A percentile compares a stretch with the other conserved stretches of the same genome.
Conservation (phyloP, 92 coral and sea anemone genomes). For the Hydrozoanthus gracilis region DNA sequence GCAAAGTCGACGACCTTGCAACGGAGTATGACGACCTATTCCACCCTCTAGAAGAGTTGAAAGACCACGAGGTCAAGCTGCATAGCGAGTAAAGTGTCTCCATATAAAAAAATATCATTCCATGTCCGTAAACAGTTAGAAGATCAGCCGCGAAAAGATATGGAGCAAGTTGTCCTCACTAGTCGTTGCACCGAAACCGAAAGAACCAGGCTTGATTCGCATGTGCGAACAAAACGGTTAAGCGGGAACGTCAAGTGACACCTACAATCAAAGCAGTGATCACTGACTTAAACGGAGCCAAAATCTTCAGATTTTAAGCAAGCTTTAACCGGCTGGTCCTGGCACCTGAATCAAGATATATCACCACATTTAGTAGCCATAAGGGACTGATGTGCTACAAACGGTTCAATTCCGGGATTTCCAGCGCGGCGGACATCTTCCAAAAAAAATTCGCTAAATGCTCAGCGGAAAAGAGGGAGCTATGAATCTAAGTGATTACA, state of each 20-base stretch:
- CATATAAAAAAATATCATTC: slow-evolving; percentile 65
- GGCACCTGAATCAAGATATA: slow-evolving; percentile 67
- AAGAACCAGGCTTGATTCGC: slow-evolving; percentile 56
- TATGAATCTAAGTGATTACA: too few species aligned
- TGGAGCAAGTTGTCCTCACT: slow-evolving; percentile 63
- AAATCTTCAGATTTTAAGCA: slow-evolving; percentile 68
- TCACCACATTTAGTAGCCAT: slow-evolving; percentile 55
- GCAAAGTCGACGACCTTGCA: slow-evolving; percentile 8
- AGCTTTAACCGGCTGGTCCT: too few species aligned
- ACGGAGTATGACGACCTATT: slow-evolving; percentile 64
- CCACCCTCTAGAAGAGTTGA: slow-evolving; percentile 61
- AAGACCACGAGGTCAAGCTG: slow-evolving; percentile 47
- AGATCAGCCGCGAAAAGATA: slow-evolving; percentile 56
- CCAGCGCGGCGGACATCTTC: slow-evolving; percentile 61
- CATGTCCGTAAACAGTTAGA: slow-evolving; percentile 65
- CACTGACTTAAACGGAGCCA: slow-evolving; percentile 62
- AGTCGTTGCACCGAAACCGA: slow-evolving; percentile 71
- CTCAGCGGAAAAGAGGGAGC: too few species aligned
- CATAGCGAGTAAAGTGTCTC: slow-evolving; percentile 56
- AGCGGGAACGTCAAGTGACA: slow-evolving; percentile 69
- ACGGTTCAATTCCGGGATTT: slow-evolving; percentile 47
- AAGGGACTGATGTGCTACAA: slow-evolving; percentile 44
- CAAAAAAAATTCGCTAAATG: too few species aligned
- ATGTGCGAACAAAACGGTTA: slow-evolving; percentile 54
- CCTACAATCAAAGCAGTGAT: slow-evolving; percentile 59